Base-by-base conservation (phyloP, 2,113 vertebrate species). In the Alethe castanea region DNA sequence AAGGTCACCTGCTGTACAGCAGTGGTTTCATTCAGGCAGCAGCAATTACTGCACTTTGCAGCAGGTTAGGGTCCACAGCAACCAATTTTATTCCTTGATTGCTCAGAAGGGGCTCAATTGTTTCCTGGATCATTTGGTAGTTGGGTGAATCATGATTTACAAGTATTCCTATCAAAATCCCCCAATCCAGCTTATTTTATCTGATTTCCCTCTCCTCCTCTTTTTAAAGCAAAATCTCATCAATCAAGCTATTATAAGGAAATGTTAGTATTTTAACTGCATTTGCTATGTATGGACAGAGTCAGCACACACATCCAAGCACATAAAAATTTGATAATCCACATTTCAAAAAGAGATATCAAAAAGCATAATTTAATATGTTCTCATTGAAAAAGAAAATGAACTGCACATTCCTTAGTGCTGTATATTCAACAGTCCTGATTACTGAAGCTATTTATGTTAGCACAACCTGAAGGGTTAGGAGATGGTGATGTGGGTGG, bases 311-410 rank as follows among this genome's bases (percentile, higher is more conserved):
- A 44, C 77, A 96, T 81, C 88, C 76, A 94, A 96, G 79, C 78
- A 69, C 96, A 96, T 97, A 67, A 97, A 97, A 96, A 92, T 85
- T 96, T 96, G 84, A 96, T 96, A 92, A 90, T 65, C 70, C 76
- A 35, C 70, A 82, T 95, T 94, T 90, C 5, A 20, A 56, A 95
- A 91, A 92, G 82, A 94, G 90, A 91, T 94, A 97, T 97, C 95
- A 97, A 97, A 97, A 95, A 80, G 96, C 96, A 96, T 97, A 97
- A 97, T 96, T 97, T 95, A 97, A 93, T 92, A 94, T 52, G 69
- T 82, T 92, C 92, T 86, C 89, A 62, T 61, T 96, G 95, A 94
- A 97, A 96, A 96, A 96, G 95, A 94, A 94, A 59, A 94, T 90
- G 95, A 96, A 82, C 90, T 77, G 40, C 79, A 85, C 47, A 86